Percentiles rank a stretch among this genome's conserved stretches.
Conservation (phyloP, 2,888 invertebrate genomes). For the Rotaria magnacalcarata region DNA sequence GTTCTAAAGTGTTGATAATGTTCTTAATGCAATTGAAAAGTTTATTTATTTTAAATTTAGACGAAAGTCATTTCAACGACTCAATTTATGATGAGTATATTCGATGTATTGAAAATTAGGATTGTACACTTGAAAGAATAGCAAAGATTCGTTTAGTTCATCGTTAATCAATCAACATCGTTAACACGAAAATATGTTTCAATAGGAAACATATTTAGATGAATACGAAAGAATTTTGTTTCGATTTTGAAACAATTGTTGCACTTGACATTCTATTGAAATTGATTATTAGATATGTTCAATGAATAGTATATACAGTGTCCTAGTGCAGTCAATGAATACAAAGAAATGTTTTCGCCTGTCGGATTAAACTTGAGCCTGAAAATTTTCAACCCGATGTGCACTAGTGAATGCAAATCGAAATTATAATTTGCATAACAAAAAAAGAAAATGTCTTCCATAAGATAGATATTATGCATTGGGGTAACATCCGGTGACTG, state of each 20-base stretch:
- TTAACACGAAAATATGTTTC: not conserved
- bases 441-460: too few species aligned
- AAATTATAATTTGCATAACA: too few species aligned
- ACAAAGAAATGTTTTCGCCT: too few species aligned
- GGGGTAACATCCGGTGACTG: too few species aligned
- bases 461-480: too few species aligned
- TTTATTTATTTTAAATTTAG: not conserved
- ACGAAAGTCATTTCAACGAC: not conserved
- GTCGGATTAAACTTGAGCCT: too few species aligned
- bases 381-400: too few species aligned
- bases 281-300: not conserved
- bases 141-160: not conserved
- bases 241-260: not conserved
- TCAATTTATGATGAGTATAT: too few species aligned
- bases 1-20: not conserved
- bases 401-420: too few species aligned
- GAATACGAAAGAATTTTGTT: not conserved
- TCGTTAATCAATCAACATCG: not conserved
- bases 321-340: too few species aligned
- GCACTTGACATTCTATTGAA: not conserved
- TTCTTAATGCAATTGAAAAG: not conserved
- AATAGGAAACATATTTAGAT: not conserved
- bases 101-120: not conserved
- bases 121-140: not conserved
- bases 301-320: too few species aligned